Evolutionary conservation across 2,113 vertebrate species (phyloP), one percentile per base, ranked within the genome.

Genomic region (Mesocricetus auratus): DNA sequence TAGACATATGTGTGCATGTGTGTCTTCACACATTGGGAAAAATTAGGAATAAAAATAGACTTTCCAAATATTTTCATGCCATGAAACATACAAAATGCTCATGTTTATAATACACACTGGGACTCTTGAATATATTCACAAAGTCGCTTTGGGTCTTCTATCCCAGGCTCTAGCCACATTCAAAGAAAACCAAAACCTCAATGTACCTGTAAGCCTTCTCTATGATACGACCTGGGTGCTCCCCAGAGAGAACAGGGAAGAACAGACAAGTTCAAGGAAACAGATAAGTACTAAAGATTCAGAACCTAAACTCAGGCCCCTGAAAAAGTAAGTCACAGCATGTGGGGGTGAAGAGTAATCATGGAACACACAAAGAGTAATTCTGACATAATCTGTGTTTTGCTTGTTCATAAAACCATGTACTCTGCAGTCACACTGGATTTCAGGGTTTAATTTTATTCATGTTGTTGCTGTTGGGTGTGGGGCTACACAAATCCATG

Each of bases 141-240:
- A 95, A 16, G 33, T 39, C 64, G 4, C 1, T 39, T 10, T n/a
- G 22, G 24, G 60, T 26, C 19, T 11, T 89, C 33, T 71, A 64
- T 42, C 3, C 0, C 8, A 53, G 78, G 21, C 2, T 62, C 11
- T 36, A 89, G 50, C 17, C n/a, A 91, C 5, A 33, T 16, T 86
- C 42, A 50, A 26, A 94, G 22, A n/a, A 89, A 13, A 87, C 36
- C 36, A 91, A 90, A 92, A 69, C 29, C n/a, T 94, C 24, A 86
- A 29, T 13, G 36, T 33, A 79, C 3, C 42, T 50, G 9, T 42
- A 36, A 29, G 29, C 13, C 26, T 58, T 56, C 19, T 90, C 66
- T 68, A 47, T 53, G 79, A 62, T 5, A 5, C 36, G 47, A 91
- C 17, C 58, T 62, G 64, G 31, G 4, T 69, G 19, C 82, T 91